These are phyloP conservation scores for Porites rus DNA, from an alignment of 92 coral and sea anemone genomes.

Conservation along the genomic window DNA sequence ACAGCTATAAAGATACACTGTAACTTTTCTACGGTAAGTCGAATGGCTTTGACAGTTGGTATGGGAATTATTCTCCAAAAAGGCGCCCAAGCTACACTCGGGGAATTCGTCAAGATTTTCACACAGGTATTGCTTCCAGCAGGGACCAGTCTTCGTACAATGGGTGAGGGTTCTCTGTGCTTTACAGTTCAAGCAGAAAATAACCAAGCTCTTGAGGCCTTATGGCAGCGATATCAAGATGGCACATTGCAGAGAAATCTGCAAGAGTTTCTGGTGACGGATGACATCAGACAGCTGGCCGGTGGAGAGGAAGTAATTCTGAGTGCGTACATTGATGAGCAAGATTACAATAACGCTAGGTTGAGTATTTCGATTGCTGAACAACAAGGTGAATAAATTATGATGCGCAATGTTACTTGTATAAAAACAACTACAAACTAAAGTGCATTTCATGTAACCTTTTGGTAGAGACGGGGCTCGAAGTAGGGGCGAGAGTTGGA, in stretches of 20 bases:
- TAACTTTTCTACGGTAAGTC: conserved; percentile 8
- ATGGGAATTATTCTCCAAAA: neutral
- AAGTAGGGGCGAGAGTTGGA: too few relatives aligned
- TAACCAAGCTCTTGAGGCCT: neutral
- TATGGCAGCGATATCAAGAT: conserved; percentile 43
- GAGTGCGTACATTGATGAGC: conserved; percentile 56
- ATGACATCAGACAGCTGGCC: conserved; percentile 56
- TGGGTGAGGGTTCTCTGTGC: conserved; percentile 12
- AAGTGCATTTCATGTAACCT: too few relatives aligned
- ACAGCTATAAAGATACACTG: neutral
- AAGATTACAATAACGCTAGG: conserved; percentile 64
- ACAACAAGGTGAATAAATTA: conserved; percentile 42
- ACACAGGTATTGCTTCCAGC: conserved; percentile 7
- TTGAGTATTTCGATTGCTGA: conserved; percentile 55
- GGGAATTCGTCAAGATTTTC: conserved; percentile 8
- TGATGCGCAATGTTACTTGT: neutral
- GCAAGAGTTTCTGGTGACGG: conserved; percentile 57
- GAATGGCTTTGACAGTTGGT: neutral
- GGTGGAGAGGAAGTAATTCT: conserved; percentile 49
- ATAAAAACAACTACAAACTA: neutral
- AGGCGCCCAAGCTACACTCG: neutral
- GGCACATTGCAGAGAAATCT: conserved; percentile 53
- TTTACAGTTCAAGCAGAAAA: conserved; percentile 15
- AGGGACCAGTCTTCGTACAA: neutral
- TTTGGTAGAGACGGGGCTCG: too few relatives aligned